Evolutionary conservation across 1,140 invertebrate species (phyloP), one percentile per base, ranked within the genome.

Genomic region (Drosophila sproati): DNA sequence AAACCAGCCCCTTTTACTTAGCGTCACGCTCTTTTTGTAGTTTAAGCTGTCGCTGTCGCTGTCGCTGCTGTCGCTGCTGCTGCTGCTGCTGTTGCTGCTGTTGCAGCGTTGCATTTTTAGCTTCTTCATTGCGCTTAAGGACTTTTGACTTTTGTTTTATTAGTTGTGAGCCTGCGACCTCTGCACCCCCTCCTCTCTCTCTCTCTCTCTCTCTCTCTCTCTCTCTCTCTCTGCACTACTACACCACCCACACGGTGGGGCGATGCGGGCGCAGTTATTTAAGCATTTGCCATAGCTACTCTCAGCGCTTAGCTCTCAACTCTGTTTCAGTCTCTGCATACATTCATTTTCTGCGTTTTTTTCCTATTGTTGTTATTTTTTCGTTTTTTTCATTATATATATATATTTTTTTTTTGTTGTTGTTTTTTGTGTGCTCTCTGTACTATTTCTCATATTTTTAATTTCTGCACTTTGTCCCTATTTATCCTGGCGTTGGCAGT

Each of bases 71-170:
- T 0, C 1, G 20, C 20, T 20, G 20, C 20, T 59, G 70, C 47
- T 8, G 52, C 31, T 62, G 57, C n/a, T 59, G 70, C 54, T 8
- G 52, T 12, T 62, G 57, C n/a, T 8, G 35, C 60, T 35, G 52
- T 20, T 73, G 71, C 71, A 54, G 82, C 83, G 83, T 88, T 88
- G 83, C 83, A 88, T 88, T 88, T 88, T 88, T 88, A 88, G 83
- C 83, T 88, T 88, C 83, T 88, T 88, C 83, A 88, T 88, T 88
- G 83, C 87, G 88, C 88, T 91, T 91, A 91, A 91, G 88, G 88
- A 91, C 88, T 91, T 91, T 91, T 91, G 82, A 91, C 87, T 91
- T 91, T 91, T 91, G 88, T 91, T 91, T 91, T 91, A 91, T 91
- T 91, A 91, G 88, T 91, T 86, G 82, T 91, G 87, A 83, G 47